Base-by-base conservation (phyloP, 2,888 invertebrate species). In the Pristionchus mayeri region DNA sequence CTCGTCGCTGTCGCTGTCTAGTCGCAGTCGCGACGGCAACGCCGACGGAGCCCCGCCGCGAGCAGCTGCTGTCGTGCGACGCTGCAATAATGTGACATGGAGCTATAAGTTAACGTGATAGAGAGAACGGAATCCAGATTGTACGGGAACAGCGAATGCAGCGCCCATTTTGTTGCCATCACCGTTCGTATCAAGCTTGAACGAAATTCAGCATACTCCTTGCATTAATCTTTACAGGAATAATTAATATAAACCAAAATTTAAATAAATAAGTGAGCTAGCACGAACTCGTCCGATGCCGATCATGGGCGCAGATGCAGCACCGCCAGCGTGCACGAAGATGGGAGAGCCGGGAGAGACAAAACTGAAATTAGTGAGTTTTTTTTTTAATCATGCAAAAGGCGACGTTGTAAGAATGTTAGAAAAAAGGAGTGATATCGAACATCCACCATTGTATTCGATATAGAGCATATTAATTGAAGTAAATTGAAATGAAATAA, bases 1-100 rank as follows among this genome's bases (percentile, higher is more conserved):
- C 24, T 76, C 76, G 24, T 76, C 76, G 48, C 48, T 48, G 48
- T 76, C 76, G 16, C 48, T 48, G 27, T 76, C 76, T n/a, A 67
- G 6, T 21, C 37, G 67, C 37, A 67, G 67, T 21, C 67, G 37
- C 3, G 21, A 13, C 27, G 6, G 48, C 18, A 21, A 9, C 40
- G 40, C 44, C 40, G 40, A 7, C 24, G 24, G 27, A 37, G 76
- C 76, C 0, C 9, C 18, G 48, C 3, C 2, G n/a, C 60, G 11
- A 24, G 16, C 30, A 7, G 37, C 2, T 6, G 40, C 21, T 3
- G 71, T n/a, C 21, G 37, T 37, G 4, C 76, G 76, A 76, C 76
- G 76, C 76, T 76, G 76, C 48, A 76, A 76, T 13, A 37, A 34
- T 30, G 37, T 44, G 13, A 44, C 6, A 44, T 44, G 13, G 13